Conservation (phyloP, 2,797 vertebrate species). For the Sylvia borin region DNA sequence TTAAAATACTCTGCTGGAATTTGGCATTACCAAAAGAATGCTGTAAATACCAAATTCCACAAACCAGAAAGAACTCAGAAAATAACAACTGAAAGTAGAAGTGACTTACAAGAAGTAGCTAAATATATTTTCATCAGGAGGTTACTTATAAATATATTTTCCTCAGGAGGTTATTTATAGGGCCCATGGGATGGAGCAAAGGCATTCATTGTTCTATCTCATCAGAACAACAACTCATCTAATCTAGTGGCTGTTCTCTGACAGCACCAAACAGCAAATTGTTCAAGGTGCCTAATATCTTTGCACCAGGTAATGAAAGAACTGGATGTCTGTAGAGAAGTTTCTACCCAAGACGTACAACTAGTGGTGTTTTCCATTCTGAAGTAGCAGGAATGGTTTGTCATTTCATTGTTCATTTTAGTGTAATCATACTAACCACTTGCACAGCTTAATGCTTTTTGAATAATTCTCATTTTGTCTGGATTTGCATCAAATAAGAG, state of each 20-base stretch:
- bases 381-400: neutral
- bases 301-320: neutral
- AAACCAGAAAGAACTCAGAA: neutral
- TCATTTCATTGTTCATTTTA: neutral
- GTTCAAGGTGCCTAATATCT: neutral
- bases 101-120: neutral
- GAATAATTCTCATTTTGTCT: neutral
- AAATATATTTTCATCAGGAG: neutral
- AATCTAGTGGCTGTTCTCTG: neutral
- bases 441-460: neutral
- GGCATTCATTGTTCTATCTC: neutral
- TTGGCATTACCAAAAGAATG: neutral
- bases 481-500: neutral
- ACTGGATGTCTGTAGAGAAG: neutral
- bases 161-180: neutral
- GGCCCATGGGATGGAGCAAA: neutral
- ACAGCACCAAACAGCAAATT: neutral
- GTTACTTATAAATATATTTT: neutral
- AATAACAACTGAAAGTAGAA: neutral
- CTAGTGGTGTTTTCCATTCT: neutral
- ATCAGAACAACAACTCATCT: neutral
- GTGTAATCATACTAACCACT: neutral
- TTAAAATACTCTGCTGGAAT: neutral
- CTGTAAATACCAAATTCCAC: neutral
- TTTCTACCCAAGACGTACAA: neutral